Evolutionary conservation across 2,888 invertebrate genomes (phyloP).

Genomic region (Parnassius mnemosyne): DNA sequence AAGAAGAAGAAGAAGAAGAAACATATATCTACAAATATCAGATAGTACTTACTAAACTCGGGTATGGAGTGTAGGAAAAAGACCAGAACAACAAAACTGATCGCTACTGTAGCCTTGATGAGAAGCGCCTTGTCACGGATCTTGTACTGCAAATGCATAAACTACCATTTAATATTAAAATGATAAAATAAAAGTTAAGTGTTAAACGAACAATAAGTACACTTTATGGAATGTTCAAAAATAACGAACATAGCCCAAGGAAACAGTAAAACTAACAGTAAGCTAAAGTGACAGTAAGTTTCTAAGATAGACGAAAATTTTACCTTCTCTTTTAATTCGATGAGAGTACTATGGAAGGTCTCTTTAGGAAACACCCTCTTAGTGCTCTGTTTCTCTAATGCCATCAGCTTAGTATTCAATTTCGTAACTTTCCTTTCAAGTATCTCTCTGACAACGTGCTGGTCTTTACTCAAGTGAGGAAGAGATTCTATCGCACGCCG

Average conservation of each 20-base stretch:
- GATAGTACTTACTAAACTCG: slow-evolving; percentile 62
- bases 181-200: too few relatives aligned
- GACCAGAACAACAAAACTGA: slow-evolving; percentile 87
- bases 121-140: slow-evolving; percentile 88
- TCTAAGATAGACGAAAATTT: neutral
- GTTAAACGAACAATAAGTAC: too few relatives aligned
- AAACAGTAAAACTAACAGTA: too few relatives aligned
- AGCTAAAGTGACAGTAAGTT: too few relatives aligned
- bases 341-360: slow-evolving; percentile 83
- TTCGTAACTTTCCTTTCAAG: slow-evolving; percentile 84
- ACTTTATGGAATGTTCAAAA: too few relatives aligned
- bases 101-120: slow-evolving; percentile 86
- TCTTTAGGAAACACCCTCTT: slow-evolving; percentile 48
- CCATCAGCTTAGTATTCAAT: slow-evolving; percentile 81
- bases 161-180: too few relatives aligned
- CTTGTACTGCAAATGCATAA: slow-evolving; percentile 82
- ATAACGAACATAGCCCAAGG: too few relatives aligned
- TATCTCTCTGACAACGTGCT: slow-evolving; percentile 85
- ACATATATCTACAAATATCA: neutral
- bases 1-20: too few relatives aligned
- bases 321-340: slow-evolving; percentile 83
- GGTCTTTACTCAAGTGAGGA: slow-evolving; percentile 88
- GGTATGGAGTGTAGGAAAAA: slow-evolving; percentile 93
- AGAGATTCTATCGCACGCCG: slow-evolving; percentile 86
- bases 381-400: slow-evolving; percentile 70